phyloP scores from a whole-genome alignment of 2,113 vertebrate genomes.

The Stegostoma tigrinum region DNA sequence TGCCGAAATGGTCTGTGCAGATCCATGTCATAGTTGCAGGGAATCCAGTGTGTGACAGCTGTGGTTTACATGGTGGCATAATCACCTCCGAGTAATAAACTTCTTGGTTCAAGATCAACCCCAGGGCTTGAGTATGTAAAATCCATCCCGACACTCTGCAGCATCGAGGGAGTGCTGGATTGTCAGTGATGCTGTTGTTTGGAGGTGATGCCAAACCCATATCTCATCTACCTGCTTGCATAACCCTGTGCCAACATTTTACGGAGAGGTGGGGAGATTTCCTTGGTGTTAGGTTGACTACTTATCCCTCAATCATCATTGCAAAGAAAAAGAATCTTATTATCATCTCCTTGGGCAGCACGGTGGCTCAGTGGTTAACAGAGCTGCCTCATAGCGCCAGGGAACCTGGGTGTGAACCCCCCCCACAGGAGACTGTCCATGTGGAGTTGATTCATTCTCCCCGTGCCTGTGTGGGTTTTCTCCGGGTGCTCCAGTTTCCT shows the following conservation, averaged over 20 bases:
- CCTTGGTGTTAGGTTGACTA: too few species aligned
- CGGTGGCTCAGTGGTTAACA: too few species aligned
- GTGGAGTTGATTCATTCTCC: too few species aligned
- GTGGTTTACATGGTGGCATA: too few species aligned
- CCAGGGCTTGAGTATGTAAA: neutral
- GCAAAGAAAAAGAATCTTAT: too few species aligned
- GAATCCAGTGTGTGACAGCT: neutral
- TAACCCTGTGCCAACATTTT: neutral
- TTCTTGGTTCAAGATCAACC: neutral
- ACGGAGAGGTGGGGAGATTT: neutral
- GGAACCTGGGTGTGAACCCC: too few species aligned
- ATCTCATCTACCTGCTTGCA: neutral
- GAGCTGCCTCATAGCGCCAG: too few species aligned
- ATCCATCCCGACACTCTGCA: neutral
- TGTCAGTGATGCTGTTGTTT: neutral
- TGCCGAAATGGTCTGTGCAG: neutral
- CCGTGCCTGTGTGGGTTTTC: too few species aligned
- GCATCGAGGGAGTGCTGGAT: neutral
- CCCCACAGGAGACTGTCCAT: too few species aligned
- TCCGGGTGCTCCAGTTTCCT: too few species aligned
- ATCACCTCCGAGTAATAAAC: neutral
- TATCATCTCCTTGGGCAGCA: too few species aligned
- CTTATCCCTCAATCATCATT: neutral
- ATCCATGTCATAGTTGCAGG: neutral
- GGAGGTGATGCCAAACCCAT: too few species aligned